A percentile compares a stretch with the other conserved stretches of the same genome.
phyloP scores from a whole-genome alignment of 2,888 invertebrate genomes.

The Operophtera brumata region DNA sequence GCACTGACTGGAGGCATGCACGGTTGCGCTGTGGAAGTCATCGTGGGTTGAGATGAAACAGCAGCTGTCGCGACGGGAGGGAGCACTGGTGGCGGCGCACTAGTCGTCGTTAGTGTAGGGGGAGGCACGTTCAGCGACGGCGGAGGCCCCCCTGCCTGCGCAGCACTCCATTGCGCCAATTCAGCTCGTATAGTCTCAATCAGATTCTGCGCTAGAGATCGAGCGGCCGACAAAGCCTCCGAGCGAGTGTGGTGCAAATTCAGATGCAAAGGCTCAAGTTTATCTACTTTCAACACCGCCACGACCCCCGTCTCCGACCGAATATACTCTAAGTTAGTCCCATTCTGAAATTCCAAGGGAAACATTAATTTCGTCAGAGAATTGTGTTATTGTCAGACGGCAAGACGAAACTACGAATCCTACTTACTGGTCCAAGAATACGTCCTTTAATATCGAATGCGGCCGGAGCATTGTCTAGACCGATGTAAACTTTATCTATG shows the following conservation, averaged over 20 bases:
- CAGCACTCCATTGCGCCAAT: conserved; percentile 63
- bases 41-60: conserved; percentile 55
- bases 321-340: conserved; percentile 88
- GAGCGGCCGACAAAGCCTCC: conserved; percentile 85
- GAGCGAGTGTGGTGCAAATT: conserved; percentile 87
- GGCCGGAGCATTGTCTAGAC: conserved; percentile 88
- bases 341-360: conserved; percentile 68
- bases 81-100: conserved; percentile 58
- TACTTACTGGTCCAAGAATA: conserved; percentile 83
- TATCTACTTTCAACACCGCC: conserved; percentile 85
- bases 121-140: conserved; percentile 65
- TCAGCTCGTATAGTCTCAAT: conserved; percentile 88
- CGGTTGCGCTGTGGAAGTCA: conserved; percentile 58
- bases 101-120: conserved; percentile 61
- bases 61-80: conserved; percentile 59
- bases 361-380: conserved; percentile 12
- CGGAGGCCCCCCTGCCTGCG: conserved; percentile 70
- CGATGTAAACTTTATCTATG: conserved; percentile 87
- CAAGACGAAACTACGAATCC: conserved; percentile 12
- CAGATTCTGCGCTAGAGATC: conserved; percentile 87
- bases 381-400: conserved; percentile 4
- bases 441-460: conserved; percentile 88
- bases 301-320: conserved; percentile 88
- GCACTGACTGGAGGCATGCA: conserved; percentile 68
- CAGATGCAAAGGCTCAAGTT: conserved; percentile 87